Conservation (phyloP, 2,113 vertebrate genomes). For the Paramisgurnus dabryanus region DNA sequence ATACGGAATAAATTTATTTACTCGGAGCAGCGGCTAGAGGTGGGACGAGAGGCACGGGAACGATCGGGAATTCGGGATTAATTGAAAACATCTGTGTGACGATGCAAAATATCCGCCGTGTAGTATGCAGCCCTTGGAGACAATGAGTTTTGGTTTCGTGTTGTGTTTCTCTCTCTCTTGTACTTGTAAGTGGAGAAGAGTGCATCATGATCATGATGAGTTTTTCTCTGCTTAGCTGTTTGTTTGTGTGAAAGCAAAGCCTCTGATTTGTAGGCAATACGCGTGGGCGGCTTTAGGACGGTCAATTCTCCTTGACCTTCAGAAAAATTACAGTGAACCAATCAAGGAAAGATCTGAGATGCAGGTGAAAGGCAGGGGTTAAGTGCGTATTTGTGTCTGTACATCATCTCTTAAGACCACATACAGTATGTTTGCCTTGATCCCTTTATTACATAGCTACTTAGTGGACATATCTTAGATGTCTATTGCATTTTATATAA, state of each 20-base stretch:
- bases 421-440: too few species aligned
- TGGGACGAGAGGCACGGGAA: conserved; percentile 24
- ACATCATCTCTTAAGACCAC: neutral
- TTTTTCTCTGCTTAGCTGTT: conserved; percentile 3
- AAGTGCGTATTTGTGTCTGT: conserved; percentile 40
- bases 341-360: conserved; percentile 51
- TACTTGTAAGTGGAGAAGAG: conserved; percentile 29
- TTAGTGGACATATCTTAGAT: too few species aligned
- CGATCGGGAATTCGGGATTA: conserved; percentile 68
- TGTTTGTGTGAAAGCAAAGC: conserved; percentile 47
- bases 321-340: conserved; percentile 62
- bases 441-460: too few species aligned
- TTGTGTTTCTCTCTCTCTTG: conserved; percentile 24
- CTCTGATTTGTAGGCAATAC: conserved; percentile 72
- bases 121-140: conserved; percentile 35
- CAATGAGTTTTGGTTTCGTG: conserved; percentile 43
- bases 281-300: conserved; percentile 55
- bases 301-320: conserved; percentile 78
- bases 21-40: conserved; percentile 50
- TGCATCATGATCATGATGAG: neutral
- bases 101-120: conserved; percentile 58
- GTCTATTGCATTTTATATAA: too few species aligned
- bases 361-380: conserved; percentile 38
- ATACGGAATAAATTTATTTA: conserved; percentile 67
- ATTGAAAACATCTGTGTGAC: conserved; percentile 74